A percentile compares a stretch with the other conserved stretches of the same genome.
These are phyloP conservation scores for Heliconius charithonia DNA, from an alignment of 2,888 invertebrate genomes.

Conservation along the genomic window DNA sequence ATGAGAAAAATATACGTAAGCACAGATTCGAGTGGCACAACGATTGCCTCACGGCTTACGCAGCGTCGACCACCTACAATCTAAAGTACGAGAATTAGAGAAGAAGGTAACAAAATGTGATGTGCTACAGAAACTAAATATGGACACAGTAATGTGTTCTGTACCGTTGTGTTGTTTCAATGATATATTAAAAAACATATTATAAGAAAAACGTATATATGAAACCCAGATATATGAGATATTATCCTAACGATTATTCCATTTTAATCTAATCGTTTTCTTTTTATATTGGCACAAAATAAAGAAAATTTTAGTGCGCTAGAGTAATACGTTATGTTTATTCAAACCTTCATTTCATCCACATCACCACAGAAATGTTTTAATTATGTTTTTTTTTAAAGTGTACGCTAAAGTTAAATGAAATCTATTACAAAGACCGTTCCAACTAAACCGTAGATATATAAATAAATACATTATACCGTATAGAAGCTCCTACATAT, in stretches of 20 bases:
- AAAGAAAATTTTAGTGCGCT: conserved; percentile 5
- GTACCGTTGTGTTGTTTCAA: not conserved
- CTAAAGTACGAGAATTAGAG: conserved; percentile 28
- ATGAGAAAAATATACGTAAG: conserved; percentile 9
- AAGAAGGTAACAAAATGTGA: conserved; percentile 24
- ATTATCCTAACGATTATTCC: not conserved
- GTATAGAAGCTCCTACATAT: not conserved
- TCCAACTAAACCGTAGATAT: not conserved
- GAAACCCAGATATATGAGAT: not conserved
- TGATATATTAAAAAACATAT: not conserved
- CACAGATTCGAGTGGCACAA: conserved; percentile 28
- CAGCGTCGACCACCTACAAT: conserved; percentile 30
- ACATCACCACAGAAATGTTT: conserved; percentile 2
- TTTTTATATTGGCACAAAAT: not conserved
- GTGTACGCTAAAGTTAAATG: conserved; percentile 7
- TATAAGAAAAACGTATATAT: not conserved
- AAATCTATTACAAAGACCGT: conserved; percentile 1
- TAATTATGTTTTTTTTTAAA: conserved; percentile 8
- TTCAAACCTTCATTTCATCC: not conserved
- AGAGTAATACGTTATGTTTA: conserved; percentile 5
- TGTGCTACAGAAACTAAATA: not conserved
- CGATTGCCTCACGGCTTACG: conserved; percentile 27
- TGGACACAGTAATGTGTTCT: conserved; percentile 4
- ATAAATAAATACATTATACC: not conserved
- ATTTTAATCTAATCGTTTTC: not conserved